Evolutionary conservation across 2,113 vertebrate species (phyloP).

Genomic region (Asarcornis scutulata): DNA sequence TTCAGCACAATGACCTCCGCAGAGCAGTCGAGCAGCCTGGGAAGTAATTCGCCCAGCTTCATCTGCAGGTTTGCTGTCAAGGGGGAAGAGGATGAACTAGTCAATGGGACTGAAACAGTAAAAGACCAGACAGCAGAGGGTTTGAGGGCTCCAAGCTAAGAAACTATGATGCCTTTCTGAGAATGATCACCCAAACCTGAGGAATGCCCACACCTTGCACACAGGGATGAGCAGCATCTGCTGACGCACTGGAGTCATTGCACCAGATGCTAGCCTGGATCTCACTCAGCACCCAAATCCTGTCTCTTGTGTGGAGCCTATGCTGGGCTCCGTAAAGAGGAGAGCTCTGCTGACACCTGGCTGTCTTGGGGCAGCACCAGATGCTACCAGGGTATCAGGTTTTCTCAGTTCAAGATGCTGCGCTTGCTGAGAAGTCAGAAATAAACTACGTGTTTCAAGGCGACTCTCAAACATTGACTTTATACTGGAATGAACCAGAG

Average conservation of each 20-base stretch:
- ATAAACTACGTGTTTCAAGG: neutral
- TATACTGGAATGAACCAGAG: fast-evolving
- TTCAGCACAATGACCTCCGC: constrained; percentile 86
- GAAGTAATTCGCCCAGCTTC: constrained; percentile 91
- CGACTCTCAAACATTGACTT: neutral
- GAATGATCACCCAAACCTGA: neutral
- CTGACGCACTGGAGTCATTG: neutral
- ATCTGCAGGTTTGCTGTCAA: constrained; percentile 85
- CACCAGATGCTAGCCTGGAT: neutral
- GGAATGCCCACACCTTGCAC: fast-evolving
- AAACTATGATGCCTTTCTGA: fast-evolving
- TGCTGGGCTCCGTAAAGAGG: too few species aligned
- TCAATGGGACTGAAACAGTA: neutral
- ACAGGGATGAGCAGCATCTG: neutral
- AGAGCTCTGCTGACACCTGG: neutral
- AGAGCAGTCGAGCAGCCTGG: constrained; percentile 93
- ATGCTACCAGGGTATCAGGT: fast-evolving
- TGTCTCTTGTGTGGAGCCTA: neutral
- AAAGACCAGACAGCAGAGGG: neutral
- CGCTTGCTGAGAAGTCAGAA: neutral
- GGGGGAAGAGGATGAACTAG: neutral
- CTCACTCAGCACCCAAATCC: fast-evolving
- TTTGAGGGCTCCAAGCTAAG: neutral
- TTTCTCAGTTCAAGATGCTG: neutral
- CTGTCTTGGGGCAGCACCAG: neutral